Percentiles rank a stretch among this genome's conserved stretches.
Evolutionary conservation across 2,113 vertebrate genomes (phyloP).

Genomic region (Peucedramus taeniatus): DNA sequence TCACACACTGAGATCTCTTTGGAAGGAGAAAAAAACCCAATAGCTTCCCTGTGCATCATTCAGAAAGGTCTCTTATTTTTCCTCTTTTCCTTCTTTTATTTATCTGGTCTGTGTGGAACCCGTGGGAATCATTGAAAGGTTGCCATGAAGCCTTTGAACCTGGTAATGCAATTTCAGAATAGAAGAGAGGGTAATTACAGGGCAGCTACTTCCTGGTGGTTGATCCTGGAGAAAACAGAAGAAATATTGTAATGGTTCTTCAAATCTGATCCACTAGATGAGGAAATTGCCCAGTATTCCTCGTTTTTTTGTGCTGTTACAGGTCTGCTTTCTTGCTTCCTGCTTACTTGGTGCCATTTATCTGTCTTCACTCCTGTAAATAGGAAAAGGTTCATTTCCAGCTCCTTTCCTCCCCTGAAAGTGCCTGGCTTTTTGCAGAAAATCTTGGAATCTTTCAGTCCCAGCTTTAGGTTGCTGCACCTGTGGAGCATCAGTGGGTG

Average conservation of each 20-base stretch:
- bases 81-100: neutral
- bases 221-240: neutral
- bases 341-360: neutral
- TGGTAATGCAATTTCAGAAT: neutral
- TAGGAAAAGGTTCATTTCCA: neutral
- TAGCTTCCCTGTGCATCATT: neutral
- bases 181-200: neutral
- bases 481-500: neutral
- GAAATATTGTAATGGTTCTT: neutral
- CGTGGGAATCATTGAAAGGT: neutral
- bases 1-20: neutral
- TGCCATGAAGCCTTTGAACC: neutral
- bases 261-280: neutral
- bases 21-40: neutral
- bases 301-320: neutral
- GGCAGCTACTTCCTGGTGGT: neutral
- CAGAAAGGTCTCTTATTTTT: neutral
- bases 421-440: accelerated
- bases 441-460: neutral
- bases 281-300: neutral
- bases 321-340: neutral
- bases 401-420: neutral
- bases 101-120: neutral
- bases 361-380: neutral
- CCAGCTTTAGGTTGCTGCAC: neutral